Evolutionary conservation across 2,888 invertebrate genomes (phyloP), one percentile per base, ranked within the genome.

Genomic region (Epistrophe grossulariae): DNA sequence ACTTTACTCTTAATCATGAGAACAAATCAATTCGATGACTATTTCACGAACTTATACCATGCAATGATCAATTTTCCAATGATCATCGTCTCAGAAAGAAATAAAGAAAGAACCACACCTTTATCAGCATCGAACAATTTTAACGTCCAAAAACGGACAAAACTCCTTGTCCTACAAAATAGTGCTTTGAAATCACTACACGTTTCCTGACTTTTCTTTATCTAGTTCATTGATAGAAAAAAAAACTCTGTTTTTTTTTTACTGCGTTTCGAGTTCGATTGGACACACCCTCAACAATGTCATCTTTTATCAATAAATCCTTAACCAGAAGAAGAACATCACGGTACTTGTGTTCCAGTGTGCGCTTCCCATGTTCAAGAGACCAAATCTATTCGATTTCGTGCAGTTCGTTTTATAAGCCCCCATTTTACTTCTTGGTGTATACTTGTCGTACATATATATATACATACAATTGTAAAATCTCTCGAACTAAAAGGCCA

Each of bases 231-330:
- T 57, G 40, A 52, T 10, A 50, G 8, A 24, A 24, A 60, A 19
- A 40, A 13, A 60, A 38, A 62, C 43, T 13, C 15, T 24, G n/a
- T 35, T 19, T 24, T 35, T 24, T 19, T 45, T 13, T 45, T 79
- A 84, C 60, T 83, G 79, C 83, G 83, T 83, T 59, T 19, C 43
- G 4, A 45, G 45, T n/a, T 64, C 43, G n/a, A 40, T 40, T 40
- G 59, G 77, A 78, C 85, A 85, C 85, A 82, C 85, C 82, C 78
- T 68, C 82, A 38, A 72, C 85, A 85, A 77, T 85, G 85, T 85
- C 82, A 85, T 85, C 85, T 82, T 85, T 82, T 85, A 85, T 85
- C 85, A 85, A 85, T 84, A 81, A 84, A 84, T 79, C 79, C 79
- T 57, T 55, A 70, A 52, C 17, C 74, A 74, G 73, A 50, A 60